Evolutionary conservation across 2,797 vertebrate species (phyloP).

Genomic region (Odontamblyopus rebecca): DNA sequence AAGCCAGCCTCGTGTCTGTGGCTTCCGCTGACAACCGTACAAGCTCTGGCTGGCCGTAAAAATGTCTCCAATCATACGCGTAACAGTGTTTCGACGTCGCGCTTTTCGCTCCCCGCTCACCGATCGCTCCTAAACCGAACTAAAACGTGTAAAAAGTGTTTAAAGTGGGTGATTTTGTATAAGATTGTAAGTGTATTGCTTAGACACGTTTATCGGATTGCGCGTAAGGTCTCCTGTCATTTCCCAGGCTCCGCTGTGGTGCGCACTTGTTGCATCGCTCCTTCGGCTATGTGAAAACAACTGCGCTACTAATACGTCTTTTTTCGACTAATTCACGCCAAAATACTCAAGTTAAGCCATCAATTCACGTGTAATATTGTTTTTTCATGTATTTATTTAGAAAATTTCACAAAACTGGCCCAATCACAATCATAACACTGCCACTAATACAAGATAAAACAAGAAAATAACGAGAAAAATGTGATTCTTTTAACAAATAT

Average conservation of each 20-base stretch:
- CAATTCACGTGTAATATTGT: background rate
- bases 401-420: no score
- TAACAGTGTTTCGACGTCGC: background rate
- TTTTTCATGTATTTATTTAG: no score
- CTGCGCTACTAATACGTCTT: no score
- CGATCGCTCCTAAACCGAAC: no score
- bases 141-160: background rate
- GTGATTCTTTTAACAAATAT: no score
- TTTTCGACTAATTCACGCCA: no score
- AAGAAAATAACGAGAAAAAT: no score
- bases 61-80: conserved; percentile 1
- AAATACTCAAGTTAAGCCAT: background rate
- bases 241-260: conserved; percentile 29
- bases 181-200: background rate
- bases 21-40: conserved; percentile 35
- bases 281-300: background rate
- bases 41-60: conserved; percentile 8
- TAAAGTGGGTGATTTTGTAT: no score
- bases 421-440: no score
- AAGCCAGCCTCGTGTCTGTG: conserved; percentile 15
- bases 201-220: conserved; percentile 4
- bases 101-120: background rate
- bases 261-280: conserved; percentile 62
- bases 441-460: no score
- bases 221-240: conserved; percentile 16